A percentile compares a stretch with the other conserved stretches of the same genome.
phyloP scores from a whole-genome alignment of 2,797 vertebrate genomes.

The Molothrus aeneus region DNA sequence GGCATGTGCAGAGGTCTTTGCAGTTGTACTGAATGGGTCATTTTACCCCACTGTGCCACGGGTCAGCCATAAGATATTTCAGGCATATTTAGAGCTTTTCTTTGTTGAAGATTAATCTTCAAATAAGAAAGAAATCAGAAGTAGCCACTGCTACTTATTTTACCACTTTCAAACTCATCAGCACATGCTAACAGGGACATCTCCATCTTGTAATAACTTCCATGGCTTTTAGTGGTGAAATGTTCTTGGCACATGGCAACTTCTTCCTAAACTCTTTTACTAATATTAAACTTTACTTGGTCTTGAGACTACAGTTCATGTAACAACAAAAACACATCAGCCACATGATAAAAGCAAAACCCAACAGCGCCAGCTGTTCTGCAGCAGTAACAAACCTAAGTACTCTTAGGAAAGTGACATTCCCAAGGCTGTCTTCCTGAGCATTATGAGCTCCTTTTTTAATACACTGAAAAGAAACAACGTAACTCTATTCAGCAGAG shows the following conservation, averaged over 20 bases:
- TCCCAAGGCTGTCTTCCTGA: not conserved
- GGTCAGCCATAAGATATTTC: not conserved
- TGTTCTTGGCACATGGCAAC: not conserved
- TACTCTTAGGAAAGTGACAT: fast-evolving
- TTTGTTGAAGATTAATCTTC: not conserved
- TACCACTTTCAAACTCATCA: not conserved
- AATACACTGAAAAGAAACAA: not conserved
- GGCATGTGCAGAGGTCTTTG: not conserved
- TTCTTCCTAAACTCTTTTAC: not conserved
- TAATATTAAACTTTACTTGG: not conserved
- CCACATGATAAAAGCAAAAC: not conserved
- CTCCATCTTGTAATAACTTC: not conserved
- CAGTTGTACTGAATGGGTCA: too few species aligned
- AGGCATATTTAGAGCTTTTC: not conserved
- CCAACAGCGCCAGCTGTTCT: too few species aligned
- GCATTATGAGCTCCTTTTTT: not conserved
- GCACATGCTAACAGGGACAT: not conserved
- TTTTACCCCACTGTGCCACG: not conserved
- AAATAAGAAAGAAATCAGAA: not conserved
- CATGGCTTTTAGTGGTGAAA: not conserved
- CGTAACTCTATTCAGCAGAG: fast-evolving
- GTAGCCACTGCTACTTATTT: not conserved
- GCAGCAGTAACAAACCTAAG: not conserved
- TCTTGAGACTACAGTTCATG: not conserved
- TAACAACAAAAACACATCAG: not conserved